Evolutionary conservation across 2,888 invertebrate species (phyloP).

Genomic region (Monoplex corrugatus): DNA sequence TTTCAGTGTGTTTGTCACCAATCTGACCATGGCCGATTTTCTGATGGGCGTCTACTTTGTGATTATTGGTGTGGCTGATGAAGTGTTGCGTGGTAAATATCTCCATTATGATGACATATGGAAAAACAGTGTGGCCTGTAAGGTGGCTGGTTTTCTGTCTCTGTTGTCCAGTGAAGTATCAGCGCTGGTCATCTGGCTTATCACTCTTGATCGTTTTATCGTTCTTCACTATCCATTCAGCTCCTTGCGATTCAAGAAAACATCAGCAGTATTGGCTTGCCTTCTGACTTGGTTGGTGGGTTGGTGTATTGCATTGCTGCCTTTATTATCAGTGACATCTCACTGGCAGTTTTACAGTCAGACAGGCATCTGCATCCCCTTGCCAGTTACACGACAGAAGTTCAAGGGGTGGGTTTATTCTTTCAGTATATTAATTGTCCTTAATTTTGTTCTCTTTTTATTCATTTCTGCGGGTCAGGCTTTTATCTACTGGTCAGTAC

Average conservation of each 20-base stretch:
- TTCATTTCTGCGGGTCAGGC: constrained; percentile 74
- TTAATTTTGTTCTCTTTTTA: constrained; percentile 75
- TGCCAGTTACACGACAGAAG: constrained; percentile 76
- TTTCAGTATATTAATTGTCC: constrained; percentile 75
- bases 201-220: constrained; percentile 86
- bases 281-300: constrained; percentile 70
- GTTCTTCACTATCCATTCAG: constrained; percentile 85
- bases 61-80: constrained; percentile 64
- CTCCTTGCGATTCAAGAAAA: constrained; percentile 61
- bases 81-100: constrained; percentile 63
- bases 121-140: constrained; percentile 63
- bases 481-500: constrained; percentile 74
- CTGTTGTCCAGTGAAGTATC: constrained; percentile 85
- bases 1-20: constrained; percentile 48
- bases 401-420: constrained; percentile 79
- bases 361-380: constrained; percentile 77
- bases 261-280: constrained; percentile 64
- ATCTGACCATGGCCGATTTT: constrained; percentile 55
- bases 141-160: constrained; percentile 64
- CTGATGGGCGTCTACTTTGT: constrained; percentile 66
- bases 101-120: constrained; percentile 63
- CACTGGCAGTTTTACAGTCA: constrained; percentile 71
- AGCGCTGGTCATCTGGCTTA: constrained; percentile 85
- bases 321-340: constrained; percentile 67
- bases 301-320: constrained; percentile 70